Base-by-base conservation (phyloP, 2,888 invertebrate species). In the Papilio demoleus region DNA sequence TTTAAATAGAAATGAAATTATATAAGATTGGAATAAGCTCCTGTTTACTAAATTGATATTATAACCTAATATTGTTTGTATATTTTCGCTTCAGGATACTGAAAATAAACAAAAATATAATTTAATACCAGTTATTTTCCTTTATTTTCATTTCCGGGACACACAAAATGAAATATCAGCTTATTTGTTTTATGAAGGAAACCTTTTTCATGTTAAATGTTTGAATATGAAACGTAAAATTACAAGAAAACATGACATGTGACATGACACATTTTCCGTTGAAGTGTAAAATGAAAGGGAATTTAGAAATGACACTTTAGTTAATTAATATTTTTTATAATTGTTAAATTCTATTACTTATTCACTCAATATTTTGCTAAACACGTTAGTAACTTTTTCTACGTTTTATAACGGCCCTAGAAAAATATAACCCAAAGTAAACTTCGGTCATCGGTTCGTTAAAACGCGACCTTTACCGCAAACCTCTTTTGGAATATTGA, bases 351-450 rank as follows among this genome's bases (percentile, higher is more conserved):
- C 11, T 1, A 31, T 31, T n/a, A 24, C 50, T 24, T 27, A 14
- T 2, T 31, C 1, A 56, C 24, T 50, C 14, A 27, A 2, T 8
- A 27, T 31, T 31, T 56, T 17, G n/a, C 31, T 31, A 2, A 53
- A 27, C 27, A 8, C 24, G 14, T 27, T 22, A n/a, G 27, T 50
- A 50, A 47, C 47, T 47, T 6, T 6, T 17, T 53, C 14, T 27
- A 27, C 6, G 53, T 53, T 56, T 27, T 17, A 31, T 31, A 56
- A 56, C 53, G 9, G 31, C 31, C 17, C 53, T 31, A 17, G 17
- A 56, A 56, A 31, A 56, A 56, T n/a, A 53, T 53, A 53, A 31
- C 4, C 31, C 27, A 17, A 56, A 56, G 53, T n/a, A 56, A 56
- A 56, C 53, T 31, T 56, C 3, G 9, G 11, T 9, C 4, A 27